Conservation (phyloP, 2,113 vertebrate genomes). For the Cephalopterus ornatus region DNA sequence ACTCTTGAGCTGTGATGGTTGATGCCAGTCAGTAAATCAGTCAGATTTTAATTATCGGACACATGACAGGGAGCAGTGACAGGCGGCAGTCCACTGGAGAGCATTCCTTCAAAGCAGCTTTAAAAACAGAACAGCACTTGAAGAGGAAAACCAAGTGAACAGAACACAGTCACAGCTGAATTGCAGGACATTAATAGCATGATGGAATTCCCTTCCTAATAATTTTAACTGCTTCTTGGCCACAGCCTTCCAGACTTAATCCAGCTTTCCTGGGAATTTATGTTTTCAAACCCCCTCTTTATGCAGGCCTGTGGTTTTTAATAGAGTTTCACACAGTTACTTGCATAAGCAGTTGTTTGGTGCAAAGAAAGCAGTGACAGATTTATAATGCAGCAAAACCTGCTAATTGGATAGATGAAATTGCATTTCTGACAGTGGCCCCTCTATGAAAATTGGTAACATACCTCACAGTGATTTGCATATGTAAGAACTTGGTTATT, state of each 20-base stretch:
- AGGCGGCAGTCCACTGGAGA: slow-evolving; percentile 80
- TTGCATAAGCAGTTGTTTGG: slow-evolving; percentile 63
- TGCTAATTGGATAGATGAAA: slow-evolving; percentile 75
- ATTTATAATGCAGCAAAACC: slow-evolving; percentile 72
- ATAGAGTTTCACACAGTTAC: slow-evolving; percentile 67
- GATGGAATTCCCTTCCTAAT: slow-evolving; percentile 40
- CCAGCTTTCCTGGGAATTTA: neutral
- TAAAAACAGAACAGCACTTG: slow-evolving; percentile 72
- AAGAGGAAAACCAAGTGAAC: slow-evolving; percentile 59
- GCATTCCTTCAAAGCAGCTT: slow-evolving; percentile 81
- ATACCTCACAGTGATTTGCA: slow-evolving; percentile 62
- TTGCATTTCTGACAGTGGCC: slow-evolving; percentile 69
- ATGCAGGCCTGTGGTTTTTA: slow-evolving; percentile 63
- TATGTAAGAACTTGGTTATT: slow-evolving; percentile 37
- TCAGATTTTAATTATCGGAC: slow-evolving; percentile 89
- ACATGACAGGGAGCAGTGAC: slow-evolving; percentile 83
- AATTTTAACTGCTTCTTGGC: slow-evolving; percentile 61
- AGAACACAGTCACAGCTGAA: slow-evolving; percentile 67
- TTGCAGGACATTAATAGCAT: slow-evolving; percentile 60
- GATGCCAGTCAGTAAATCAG: slow-evolving; percentile 87
- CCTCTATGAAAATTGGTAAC: slow-evolving; percentile 58
- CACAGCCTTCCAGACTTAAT: neutral
- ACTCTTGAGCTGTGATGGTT: slow-evolving; percentile 74
- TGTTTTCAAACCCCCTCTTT: neutral
- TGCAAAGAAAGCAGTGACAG: slow-evolving; percentile 66